Base-by-base conservation (phyloP, 2,888 invertebrate species). In the Pristionchus maxplancki region DNA sequence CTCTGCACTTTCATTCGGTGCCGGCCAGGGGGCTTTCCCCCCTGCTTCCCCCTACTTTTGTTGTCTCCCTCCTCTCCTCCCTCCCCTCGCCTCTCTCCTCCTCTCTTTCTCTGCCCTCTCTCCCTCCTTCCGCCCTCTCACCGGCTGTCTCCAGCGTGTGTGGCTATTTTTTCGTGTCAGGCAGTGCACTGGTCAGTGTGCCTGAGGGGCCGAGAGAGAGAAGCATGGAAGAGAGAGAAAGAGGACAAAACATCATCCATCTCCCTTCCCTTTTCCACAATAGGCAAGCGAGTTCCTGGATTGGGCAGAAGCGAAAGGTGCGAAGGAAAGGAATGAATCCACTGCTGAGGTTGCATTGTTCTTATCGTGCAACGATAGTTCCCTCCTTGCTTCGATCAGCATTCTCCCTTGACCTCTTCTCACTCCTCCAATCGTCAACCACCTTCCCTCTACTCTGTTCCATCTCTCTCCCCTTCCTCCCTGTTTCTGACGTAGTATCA, bases 131-230 rank as follows among this genome's bases (percentile, higher is more conserved):
- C 71, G 8, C 50, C 31, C 34, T 87, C 50, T 87, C 71, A 11
- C 71, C 48, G 44, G 37, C 85, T 64, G 40, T 64, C 85, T 85
- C 85, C 71, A 67, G 48, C 50, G 48, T 53, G 86, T 87, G 71
- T 48, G 50, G 86, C 86, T 87, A 71, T 71, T 87, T 67, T 87
- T 87, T 87, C 86, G 86, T 87, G 86, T 87, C 86, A 87, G 86
- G 48, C 86, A 71, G 86, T 87, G 86, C 50, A 28, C 44, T 71
- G 71, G 44, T 48, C 78, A 78, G n/a, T 34, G 44, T 71, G 86
- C 86, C 86, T 71, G 48, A 87, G 86, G 86, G 86, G 31, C n/a
- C 34, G 67, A 86, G 67, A 44, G 67, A 86, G 67, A 28, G 71
- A 48, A 71, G 58, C n/a, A 81, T 40, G 44, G 44, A 48, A 48